Percentiles rank a stretch among this genome's conserved stretches.
Conservation (phyloP, 2,888 invertebrate genomes). For the Pristionchus mayeri region DNA sequence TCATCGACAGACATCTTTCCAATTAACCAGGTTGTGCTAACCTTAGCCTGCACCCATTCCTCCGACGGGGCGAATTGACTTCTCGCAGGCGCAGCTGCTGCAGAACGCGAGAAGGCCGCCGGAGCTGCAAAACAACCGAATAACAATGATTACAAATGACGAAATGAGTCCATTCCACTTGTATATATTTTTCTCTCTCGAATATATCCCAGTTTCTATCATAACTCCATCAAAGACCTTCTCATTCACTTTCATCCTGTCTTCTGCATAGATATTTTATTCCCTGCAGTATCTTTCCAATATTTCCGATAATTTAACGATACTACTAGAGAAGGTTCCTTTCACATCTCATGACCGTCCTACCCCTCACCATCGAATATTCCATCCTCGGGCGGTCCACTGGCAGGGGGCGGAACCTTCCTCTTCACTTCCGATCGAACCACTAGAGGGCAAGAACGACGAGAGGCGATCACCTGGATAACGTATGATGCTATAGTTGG, state of each 20-base stretch:
- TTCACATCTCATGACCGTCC: too few species aligned
- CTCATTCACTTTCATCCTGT: too few species aligned
- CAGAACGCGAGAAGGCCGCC: not conserved
- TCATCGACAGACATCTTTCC: too few species aligned
- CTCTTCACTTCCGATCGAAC: conserved; percentile 16
- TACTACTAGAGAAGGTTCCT: too few species aligned
- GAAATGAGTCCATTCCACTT: too few species aligned
- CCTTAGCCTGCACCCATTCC: conserved; percentile 46
- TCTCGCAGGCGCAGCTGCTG: not conserved
- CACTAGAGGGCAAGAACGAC: conserved; percentile 23
- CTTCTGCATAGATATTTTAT: too few species aligned
- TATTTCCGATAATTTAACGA: too few species aligned
- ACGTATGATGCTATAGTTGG: not conserved
- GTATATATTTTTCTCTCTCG: too few species aligned
- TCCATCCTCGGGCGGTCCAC: not conserved
- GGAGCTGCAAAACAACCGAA: not conserved
- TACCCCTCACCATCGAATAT: not conserved
- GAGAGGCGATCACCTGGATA: conserved; percentile 5
- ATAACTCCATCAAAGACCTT: not conserved
- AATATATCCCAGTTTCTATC: too few species aligned
- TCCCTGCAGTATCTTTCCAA: too few species aligned
- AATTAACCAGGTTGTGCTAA: too few species aligned
- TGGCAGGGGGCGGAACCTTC: not conserved
- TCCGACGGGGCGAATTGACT: conserved; percentile 18
- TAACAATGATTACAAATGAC: too few species aligned